Base-by-base conservation (phyloP, 2,113 vertebrate genomes). In the Sterrhoptilus dennistouni region DNA sequence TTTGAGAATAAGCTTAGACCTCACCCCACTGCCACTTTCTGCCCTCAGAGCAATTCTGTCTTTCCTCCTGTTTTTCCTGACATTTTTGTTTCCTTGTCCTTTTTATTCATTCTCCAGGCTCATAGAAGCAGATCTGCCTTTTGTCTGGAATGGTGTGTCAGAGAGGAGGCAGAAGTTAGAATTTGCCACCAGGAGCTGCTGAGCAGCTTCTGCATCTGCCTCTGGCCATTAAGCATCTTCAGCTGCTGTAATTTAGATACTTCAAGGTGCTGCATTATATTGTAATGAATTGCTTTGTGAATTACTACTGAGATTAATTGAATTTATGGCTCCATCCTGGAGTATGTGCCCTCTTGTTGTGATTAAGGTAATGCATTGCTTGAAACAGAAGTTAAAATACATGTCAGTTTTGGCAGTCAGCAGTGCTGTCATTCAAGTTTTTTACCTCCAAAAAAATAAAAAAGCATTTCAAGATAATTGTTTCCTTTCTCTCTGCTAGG, bases 401-500 rank as follows among this genome's bases (percentile, higher is more conserved):
- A 33, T 21, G 49, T 53, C 53, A 83, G 59, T 94, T 87, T 86
- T 86, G 86, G 82, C 91, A 88, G 83, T 75, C 90, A 76, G 81
- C 2, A 3, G 49, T 33, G 38, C 27, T 65, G 56, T 25, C 42
- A 80, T 11, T 94, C 50, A 56, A 71, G 53, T 21, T 72, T 89
- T 96, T 92, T 96, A 89, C 81, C 84, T 90, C 80, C 12, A 84
- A 93, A 96, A 85, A 86, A 56, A 1, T 12, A 81, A 27, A 38
- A 53, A 92, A 89, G 8, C 23, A 47, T 50, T 49, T 94, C 74
- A 96, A 94, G 65, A 59, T 96, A 97, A 98, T 97, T 95, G 92
- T 97, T 97, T 97, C 95, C 45, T 74, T 97, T 96, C 87, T 94
- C 63, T 87, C 70, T 40, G 75, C 80, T 82, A 94, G 91, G 90